Percentiles rank a stretch among this genome's conserved stretches.
These are phyloP conservation scores for Metopia argyrocephala DNA, from an alignment of 2,888 invertebrate species.

Conservation along the genomic window DNA sequence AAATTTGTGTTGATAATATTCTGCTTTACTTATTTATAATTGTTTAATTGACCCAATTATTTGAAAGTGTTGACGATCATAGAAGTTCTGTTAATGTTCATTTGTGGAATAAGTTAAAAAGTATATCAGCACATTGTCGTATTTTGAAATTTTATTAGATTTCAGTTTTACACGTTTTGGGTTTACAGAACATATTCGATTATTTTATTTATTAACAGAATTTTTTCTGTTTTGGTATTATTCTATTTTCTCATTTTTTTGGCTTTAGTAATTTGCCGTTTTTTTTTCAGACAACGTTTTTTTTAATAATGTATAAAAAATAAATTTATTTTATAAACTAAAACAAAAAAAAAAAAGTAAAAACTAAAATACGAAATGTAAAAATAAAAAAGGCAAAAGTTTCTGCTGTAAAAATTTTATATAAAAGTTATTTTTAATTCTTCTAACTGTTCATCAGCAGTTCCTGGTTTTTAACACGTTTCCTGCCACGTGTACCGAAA, in stretches of 20 bases:
- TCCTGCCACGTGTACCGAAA: too few relatives aligned
- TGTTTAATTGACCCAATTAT: too few relatives aligned
- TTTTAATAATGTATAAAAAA: slow-evolving; percentile 39
- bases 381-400: slow-evolving; percentile 25
- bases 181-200: slow-evolving; percentile 22
- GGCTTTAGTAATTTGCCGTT: slow-evolving; percentile 13
- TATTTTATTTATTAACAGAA: slow-evolving; percentile 15
- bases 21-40: slow-evolving; percentile 4
- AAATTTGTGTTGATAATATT: background rate
- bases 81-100: too few relatives aligned
- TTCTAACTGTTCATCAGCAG: too few relatives aligned
- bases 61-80: too few relatives aligned
- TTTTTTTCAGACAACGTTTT: slow-evolving; percentile 15
- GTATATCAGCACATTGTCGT: too few relatives aligned
- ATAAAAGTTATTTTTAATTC: too few relatives aligned
- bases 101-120: too few relatives aligned
- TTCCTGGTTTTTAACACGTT: too few relatives aligned
- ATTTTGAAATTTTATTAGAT: too few relatives aligned
- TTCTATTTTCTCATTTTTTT: background rate
- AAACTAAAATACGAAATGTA: slow-evolving; percentile 38
- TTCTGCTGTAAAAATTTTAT: slow-evolving; percentile 51
- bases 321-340: slow-evolving; percentile 22
- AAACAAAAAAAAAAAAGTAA: slow-evolving; percentile 43
- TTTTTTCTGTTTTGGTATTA: slow-evolving; percentile 1
- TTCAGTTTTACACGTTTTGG: background rate